These are phyloP conservation scores for Clytia hemisphaerica DNA, from an alignment of 30 jellyfish, hydroid and myxozoan genomes.

Conservation along the genomic window DNA sequence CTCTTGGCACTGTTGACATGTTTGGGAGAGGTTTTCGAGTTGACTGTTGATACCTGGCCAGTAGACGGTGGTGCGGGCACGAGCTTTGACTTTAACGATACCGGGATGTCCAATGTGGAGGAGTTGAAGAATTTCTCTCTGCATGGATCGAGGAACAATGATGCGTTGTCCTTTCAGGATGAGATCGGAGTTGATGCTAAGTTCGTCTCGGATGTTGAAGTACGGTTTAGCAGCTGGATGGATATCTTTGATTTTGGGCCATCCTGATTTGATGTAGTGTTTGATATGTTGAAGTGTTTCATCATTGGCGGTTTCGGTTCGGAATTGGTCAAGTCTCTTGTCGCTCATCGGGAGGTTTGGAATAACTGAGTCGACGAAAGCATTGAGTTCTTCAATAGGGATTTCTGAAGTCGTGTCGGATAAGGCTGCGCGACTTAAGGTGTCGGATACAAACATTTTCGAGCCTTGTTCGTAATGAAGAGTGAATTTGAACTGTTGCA, in stretches of 20 bases:
- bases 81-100: constrained; percentile 17
- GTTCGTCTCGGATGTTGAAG: not conserved
- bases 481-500: constrained; percentile 30
- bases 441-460: constrained; percentile 31
- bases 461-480: constrained; percentile 26
- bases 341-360: constrained; percentile 31
- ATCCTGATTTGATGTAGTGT: constrained; percentile 19
- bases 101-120: constrained; percentile 31
- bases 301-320: constrained; percentile 12
- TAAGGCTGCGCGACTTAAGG: constrained; percentile 44
- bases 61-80: too few species aligned
- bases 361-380: constrained; percentile 18
- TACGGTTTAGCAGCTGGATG: too few species aligned
- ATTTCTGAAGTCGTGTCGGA: constrained; percentile 30
- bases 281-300: constrained; percentile 16
- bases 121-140: constrained; percentile 6
- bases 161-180: constrained; percentile 3
- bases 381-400: constrained; percentile 11
- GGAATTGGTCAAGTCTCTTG: constrained; percentile 5
- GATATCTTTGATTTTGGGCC: constrained; percentile 23
- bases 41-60: constrained; percentile 52
- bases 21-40: constrained; percentile 23
- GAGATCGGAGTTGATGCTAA: constrained; percentile 4
- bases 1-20: constrained; percentile 22
- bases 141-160: constrained; percentile 12